These are phyloP conservation scores for Gallinago stenura DNA, from an alignment of 2,797 vertebrate genomes.

Conservation along the genomic window DNA sequence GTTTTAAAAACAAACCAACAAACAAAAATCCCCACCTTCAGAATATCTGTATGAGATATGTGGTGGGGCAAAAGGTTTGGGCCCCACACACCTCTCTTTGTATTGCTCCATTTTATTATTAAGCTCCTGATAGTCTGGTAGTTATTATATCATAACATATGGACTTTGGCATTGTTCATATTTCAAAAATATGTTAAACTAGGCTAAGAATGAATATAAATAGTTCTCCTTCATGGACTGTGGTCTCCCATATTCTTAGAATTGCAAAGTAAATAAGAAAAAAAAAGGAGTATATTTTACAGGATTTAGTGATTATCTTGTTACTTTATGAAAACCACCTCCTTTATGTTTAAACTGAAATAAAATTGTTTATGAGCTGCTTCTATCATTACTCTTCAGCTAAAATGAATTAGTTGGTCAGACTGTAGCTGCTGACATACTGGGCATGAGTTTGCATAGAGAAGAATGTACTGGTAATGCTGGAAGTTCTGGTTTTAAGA, in stretches of 20 bases:
- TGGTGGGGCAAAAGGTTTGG: neutral
- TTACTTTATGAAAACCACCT: neutral
- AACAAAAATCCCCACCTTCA: neutral
- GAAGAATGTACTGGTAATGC: neutral
- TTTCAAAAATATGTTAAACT: neutral
- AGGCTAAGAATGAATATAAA: neutral
- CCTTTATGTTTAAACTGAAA: neutral
- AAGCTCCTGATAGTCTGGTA: neutral
- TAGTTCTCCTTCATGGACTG: neutral
- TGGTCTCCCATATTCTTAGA: neutral
- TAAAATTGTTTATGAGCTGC: neutral
- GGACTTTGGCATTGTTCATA: neutral
- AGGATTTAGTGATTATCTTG: neutral
- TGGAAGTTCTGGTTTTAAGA: neutral
- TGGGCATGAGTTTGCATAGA: neutral
- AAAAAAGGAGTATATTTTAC: neutral
- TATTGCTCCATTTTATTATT: neutral
- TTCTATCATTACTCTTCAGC: neutral
- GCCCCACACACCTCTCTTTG: neutral
- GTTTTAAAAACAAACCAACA: neutral
- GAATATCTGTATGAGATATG: neutral
- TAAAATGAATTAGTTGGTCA: neutral
- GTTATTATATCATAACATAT: neutral
- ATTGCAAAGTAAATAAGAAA: neutral
- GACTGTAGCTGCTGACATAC: neutral